These are phyloP conservation scores for Pseudomugil gertrudae DNA, from an alignment of 2,797 vertebrate species.

Conservation along the genomic window DNA sequence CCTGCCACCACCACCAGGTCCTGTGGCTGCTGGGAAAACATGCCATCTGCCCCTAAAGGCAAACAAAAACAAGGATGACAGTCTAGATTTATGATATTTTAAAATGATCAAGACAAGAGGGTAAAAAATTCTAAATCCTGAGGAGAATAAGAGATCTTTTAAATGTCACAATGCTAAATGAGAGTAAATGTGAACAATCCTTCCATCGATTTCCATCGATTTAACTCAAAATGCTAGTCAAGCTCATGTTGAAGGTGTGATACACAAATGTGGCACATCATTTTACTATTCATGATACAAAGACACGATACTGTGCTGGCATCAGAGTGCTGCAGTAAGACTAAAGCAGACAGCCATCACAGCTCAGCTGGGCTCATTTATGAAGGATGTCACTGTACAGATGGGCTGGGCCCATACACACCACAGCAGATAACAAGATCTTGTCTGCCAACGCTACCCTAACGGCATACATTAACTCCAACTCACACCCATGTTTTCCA, in stretches of 20 bases:
- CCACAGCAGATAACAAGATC: slow-evolving; percentile 52
- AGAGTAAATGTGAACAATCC: slow-evolving; percentile 20
- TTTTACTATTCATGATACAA: slow-evolving; percentile 50
- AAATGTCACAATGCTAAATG: slow-evolving; percentile 14
- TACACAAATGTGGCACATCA: slow-evolving; percentile 46
- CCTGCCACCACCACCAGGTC: slow-evolving; percentile 96
- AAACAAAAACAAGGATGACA: slow-evolving; percentile 6
- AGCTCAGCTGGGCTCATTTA: slow-evolving; percentile 67
- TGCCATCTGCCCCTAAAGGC: slow-evolving; percentile 83
- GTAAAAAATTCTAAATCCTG: slow-evolving; percentile 12
- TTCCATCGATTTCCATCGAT: slow-evolving; percentile 58
- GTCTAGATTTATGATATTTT: background rate
- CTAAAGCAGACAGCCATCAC: slow-evolving; percentile 63
- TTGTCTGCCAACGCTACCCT: slow-evolving; percentile 75
- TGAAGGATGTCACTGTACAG: slow-evolving; percentile 62
- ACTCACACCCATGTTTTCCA: slow-evolving; percentile 74
- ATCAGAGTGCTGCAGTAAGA: slow-evolving; percentile 38
- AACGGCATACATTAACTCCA: slow-evolving; percentile 71
- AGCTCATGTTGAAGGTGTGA: slow-evolving; percentile 34
- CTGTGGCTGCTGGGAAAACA: slow-evolving; percentile 97
- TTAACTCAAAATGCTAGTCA: slow-evolving; percentile 58
- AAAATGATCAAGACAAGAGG: slow-evolving; percentile 2
- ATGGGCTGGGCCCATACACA: slow-evolving; percentile 58
- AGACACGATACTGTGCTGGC: slow-evolving; percentile 37
- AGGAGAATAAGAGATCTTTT: slow-evolving; percentile 8